Percentiles rank a stretch among this genome's conserved stretches.
phyloP scores from a whole-genome alignment of 2,888 invertebrate species.

The Diogma glabrata region DNA sequence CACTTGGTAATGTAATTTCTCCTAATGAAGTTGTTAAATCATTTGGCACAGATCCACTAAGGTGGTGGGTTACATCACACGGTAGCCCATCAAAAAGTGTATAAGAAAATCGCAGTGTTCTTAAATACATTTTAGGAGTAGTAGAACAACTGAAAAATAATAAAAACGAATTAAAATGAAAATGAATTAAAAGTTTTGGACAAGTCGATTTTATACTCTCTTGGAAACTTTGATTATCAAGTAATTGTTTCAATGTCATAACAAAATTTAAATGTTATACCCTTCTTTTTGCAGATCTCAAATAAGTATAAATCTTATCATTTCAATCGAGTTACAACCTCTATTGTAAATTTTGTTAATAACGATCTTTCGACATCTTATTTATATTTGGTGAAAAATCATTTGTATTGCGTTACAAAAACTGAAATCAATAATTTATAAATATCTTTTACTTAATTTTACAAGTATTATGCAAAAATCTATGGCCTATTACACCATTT shows the following conservation, averaged over 20 bases:
- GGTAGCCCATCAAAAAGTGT: constrained; percentile 63
- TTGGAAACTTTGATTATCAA: constrained; percentile 6
- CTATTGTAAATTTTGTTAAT: constrained; percentile 46
- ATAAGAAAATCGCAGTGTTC: constrained; percentile 62
- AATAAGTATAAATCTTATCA: constrained; percentile 43
- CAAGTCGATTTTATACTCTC: constrained; percentile 15
- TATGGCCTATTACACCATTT: constrained; percentile 82
- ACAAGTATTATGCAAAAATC: constrained; percentile 48
- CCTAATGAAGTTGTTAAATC: constrained; percentile 57
- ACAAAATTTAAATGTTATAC: too few species aligned
- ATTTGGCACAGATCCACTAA: constrained; percentile 73
- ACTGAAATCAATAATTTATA: constrained; percentile 49
- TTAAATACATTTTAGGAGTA: constrained; percentile 74
- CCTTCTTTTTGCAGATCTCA: constrained; percentile 43
- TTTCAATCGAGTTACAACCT: constrained; percentile 46
- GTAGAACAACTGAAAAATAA: constrained; percentile 33
- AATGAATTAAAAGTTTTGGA: constrained; percentile 29
- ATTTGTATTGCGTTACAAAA: constrained; percentile 64
- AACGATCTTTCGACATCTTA: constrained; percentile 72
- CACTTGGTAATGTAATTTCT: constrained; percentile 86
- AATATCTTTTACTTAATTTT: constrained; percentile 59
- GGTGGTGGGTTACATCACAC: constrained; percentile 94
- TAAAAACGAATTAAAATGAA: constrained; percentile 19
- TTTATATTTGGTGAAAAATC: constrained; percentile 67
- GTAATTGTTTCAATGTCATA: background rate